Percentiles rank a stretch among this genome's conserved stretches.
Conservation (phyloP, 2,888 invertebrate genomes). For the Macaria liturata region DNA sequence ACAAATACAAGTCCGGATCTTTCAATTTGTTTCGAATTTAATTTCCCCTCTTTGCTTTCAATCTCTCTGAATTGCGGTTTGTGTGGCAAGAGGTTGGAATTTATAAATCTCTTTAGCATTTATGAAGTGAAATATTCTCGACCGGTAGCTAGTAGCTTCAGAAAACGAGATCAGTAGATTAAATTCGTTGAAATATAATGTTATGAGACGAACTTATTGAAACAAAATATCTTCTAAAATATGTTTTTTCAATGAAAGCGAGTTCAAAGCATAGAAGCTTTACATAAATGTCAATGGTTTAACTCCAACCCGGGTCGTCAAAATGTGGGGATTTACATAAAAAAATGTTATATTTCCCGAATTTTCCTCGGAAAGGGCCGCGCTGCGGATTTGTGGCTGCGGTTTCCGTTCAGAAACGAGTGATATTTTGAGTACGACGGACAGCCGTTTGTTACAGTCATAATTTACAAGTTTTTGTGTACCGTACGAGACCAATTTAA, state of each 20-base stretch:
- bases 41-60: background rate
- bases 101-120: background rate
- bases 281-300: no score
- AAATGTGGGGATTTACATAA: background rate
- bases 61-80: background rate
- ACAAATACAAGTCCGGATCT: no score
- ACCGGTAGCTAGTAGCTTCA: slow-evolving; percentile 5
- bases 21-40: no score
- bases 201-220: background rate
- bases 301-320: no score
- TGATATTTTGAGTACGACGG: background rate
- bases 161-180: slow-evolving; percentile 7
- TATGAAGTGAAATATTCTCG: slow-evolving; percentile 9
- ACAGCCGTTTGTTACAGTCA: no score
- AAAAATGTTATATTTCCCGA: background rate
- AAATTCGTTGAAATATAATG: no score
- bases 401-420: slow-evolving; percentile 1
- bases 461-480: no score
- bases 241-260: no score
- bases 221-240: background rate
- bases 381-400: slow-evolving; percentile 1
- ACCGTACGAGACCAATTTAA: no score
- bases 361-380: background rate
- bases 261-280: no score
- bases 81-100: background rate